phyloP scores from a whole-genome alignment of 2,113 vertebrate species.

The Grus americana region DNA sequence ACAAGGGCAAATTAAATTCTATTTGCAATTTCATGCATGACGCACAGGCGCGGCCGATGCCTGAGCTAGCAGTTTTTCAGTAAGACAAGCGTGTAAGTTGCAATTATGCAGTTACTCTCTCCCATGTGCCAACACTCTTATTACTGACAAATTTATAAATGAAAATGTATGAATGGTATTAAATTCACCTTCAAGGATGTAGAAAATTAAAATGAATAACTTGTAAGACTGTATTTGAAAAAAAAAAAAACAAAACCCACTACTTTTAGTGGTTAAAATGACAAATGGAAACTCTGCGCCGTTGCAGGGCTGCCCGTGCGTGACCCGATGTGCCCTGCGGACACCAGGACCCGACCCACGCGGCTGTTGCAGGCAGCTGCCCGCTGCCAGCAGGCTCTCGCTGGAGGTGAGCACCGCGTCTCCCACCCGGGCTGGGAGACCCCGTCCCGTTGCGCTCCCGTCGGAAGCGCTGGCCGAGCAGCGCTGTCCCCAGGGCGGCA shows the following conservation, averaged over 20 bases:
- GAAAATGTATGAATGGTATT: slow-evolving; percentile 68
- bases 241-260: background rate
- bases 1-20: slow-evolving; percentile 83
- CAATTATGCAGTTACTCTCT: slow-evolving; percentile 76
- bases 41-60: slow-evolving; percentile 23
- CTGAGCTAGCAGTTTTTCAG: slow-evolving; percentile 79
- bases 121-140: slow-evolving; percentile 63
- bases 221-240: background rate
- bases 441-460: rapidly evolving
- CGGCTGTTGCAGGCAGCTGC: background rate
- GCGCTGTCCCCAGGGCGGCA: background rate
- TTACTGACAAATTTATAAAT: slow-evolving; percentile 75
- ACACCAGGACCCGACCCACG: background rate
- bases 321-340: background rate
- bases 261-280: background rate
- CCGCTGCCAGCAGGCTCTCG: background rate
- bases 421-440: background rate
- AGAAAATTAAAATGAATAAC: slow-evolving; percentile 39
- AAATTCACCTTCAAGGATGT: slow-evolving; percentile 71
- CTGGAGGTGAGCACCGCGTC: background rate
- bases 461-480: background rate
- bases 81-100: slow-evolving; percentile 79
- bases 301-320: background rate
- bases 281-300: background rate
- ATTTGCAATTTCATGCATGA: slow-evolving; percentile 85